Base-by-base conservation (phyloP, 2,888 invertebrate species). In the Folsomia candida region DNA sequence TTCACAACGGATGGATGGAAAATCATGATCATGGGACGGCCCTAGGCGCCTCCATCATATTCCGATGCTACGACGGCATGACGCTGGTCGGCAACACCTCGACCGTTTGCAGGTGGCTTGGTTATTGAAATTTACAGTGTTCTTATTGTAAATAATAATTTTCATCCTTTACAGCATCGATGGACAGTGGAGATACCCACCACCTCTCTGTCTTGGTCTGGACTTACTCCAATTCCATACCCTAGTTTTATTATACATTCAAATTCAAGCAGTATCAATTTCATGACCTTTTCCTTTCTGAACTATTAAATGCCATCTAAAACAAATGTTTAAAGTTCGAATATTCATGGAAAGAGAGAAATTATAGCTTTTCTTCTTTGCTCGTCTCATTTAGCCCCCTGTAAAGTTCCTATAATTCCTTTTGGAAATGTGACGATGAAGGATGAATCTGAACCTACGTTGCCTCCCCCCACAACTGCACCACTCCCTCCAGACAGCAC, bases 1-100 rank as follows among this genome's bases (percentile, higher is more conserved):
- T 99, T 9, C 94, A 93, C 88, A 97, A 99, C 82, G 98, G 99
- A 2, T 97, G 96, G 92, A 87, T 91, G 80, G 94, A 94, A 84
- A 93, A 93, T 82, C 91, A 92, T 71, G 93, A 93, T 79, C 73
- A 77, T 51, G 94, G 94, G 27, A 96, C 95, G 2, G 94, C 92
- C 0, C 86, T 95, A 28, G 97, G 97, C 0, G 92, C 95, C 0
- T 93, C 93, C 73, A 89, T 97, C 74, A 94, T 94, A 81, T 97
- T 94, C 84, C 89, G 95, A 74, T 97, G 97, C 82, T 91, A 93
- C 81, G 92, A 94, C 72, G 92, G 92, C 75, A 96, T 95, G 92
- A 89, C 89, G 80, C 89, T 95, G 83, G 90, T 91, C 78, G 96
- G 96, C 0, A 89, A 91, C 79, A 89, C 92, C 0, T 94, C 94